Percentiles rank a stretch among this genome's conserved stretches.
phyloP scores from a whole-genome alignment of 2,113 vertebrate genomes.

The Macquaria australasica region DNA sequence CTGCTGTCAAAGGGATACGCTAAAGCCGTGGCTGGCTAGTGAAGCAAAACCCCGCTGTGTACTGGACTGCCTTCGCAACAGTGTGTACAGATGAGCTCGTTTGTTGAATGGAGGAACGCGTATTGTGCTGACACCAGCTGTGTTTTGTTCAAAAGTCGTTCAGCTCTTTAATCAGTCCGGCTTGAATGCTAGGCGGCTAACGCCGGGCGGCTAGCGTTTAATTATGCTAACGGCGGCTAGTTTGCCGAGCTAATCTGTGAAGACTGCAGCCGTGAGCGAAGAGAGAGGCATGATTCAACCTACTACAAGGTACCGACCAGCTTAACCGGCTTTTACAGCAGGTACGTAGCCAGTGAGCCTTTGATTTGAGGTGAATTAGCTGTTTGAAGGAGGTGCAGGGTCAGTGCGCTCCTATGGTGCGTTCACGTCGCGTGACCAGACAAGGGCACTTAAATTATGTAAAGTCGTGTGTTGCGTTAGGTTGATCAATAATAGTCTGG shows the following conservation, averaged over 20 bases:
- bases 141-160: neutral
- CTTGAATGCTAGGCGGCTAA: constrained; percentile 2
- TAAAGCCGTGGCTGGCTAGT: neutral
- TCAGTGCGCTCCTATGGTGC: neutral
- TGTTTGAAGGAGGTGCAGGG: neutral
- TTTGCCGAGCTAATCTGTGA: constrained; percentile 4
- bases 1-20: constrained; percentile 12
- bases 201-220: constrained; percentile 28
- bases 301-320: constrained; percentile 13
- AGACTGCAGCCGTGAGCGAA: neutral
- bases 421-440: neutral
- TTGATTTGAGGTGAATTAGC: neutral
- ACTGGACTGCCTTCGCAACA: neutral
- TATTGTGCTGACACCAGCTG: neutral
- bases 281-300: constrained; percentile 40
- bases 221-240: too few species aligned
- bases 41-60: neutral
- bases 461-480: too few species aligned
- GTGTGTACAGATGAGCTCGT: neutral
- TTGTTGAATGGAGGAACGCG: neutral
- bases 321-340: constrained; percentile 1
- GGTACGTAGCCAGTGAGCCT: neutral
- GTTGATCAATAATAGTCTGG: neutral
- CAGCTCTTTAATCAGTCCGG: neutral
- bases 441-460: neutral